Evolutionary conservation across 1,140 invertebrate species (phyloP).

Genomic region (Antheraea mylitta): DNA sequence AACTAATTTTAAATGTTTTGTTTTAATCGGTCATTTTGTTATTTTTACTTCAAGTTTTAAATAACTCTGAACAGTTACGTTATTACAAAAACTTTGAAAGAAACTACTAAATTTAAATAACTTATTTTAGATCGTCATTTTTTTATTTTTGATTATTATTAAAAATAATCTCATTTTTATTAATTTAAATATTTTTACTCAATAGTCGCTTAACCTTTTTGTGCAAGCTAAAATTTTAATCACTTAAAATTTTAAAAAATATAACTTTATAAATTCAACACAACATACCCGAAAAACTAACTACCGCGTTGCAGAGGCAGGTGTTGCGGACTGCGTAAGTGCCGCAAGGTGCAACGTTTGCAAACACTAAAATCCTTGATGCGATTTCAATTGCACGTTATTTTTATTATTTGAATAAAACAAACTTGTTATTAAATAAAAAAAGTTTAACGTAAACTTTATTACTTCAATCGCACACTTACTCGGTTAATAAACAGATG

Average conservation of each 20-base stretch:
- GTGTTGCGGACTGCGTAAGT: neutral
- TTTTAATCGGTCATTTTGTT: too few relatives aligned
- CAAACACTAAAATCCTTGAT: neutral
- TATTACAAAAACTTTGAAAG: too few relatives aligned
- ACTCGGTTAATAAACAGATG: too few relatives aligned
- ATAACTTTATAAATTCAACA: neutral
- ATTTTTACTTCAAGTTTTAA: too few relatives aligned
- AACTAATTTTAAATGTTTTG: too few relatives aligned
- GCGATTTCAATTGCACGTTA: neutral
- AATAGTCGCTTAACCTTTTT: neutral
- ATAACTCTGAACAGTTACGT: too few relatives aligned
- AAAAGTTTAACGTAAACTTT: neutral
- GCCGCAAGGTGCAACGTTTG: neutral
- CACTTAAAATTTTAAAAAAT: neutral
- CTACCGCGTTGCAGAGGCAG: neutral
- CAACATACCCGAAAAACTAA: neutral
- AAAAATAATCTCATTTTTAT: too few relatives aligned
- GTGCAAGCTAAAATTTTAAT: neutral
- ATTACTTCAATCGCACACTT: too few relatives aligned
- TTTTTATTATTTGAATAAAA: neutral
- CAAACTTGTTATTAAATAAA: neutral
- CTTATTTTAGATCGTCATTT: too few relatives aligned
- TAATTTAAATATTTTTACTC: neutral
- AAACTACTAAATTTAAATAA: too few relatives aligned
- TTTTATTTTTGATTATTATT: too few relatives aligned